Percentiles rank a stretch among this genome's conserved stretches.
Evolutionary conservation across 2,888 invertebrate species (phyloP).

Genomic region (Heteropelma amictum): DNA sequence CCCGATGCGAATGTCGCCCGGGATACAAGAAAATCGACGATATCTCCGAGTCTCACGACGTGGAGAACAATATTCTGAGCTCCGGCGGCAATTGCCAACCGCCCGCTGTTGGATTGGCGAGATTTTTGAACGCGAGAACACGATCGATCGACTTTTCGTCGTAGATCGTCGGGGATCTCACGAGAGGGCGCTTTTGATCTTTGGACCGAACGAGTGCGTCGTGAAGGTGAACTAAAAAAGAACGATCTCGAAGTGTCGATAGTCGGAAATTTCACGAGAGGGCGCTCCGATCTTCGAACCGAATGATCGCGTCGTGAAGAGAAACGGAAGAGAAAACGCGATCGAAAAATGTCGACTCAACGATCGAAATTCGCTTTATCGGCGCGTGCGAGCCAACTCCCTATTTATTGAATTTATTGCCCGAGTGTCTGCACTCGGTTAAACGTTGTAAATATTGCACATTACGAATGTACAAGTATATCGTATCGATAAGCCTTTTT

Average conservation of each 20-base stretch:
- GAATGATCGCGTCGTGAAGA: too few relatives aligned
- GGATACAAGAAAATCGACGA: constrained; percentile 79
- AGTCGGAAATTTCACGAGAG: not conserved
- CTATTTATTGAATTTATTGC: constrained; percentile 47
- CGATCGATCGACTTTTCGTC: constrained; percentile 57
- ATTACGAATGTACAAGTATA: constrained; percentile 23
- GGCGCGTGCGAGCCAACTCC: not conserved
- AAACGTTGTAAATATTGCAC: constrained; percentile 30
- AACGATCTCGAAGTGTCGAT: constrained; percentile 47
- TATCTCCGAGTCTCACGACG: constrained; percentile 67
- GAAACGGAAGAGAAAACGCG: too few relatives aligned
- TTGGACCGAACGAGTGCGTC: too few relatives aligned
- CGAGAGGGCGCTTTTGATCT: not conserved
- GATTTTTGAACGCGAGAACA: constrained; percentile 81
- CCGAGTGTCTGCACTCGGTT: not conserved
- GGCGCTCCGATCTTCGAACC: too few relatives aligned
- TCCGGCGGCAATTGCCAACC: constrained; percentile 80
- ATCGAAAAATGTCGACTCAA: constrained; percentile 17
- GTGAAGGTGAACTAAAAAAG: too few relatives aligned
- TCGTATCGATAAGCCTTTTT: constrained; percentile 38
- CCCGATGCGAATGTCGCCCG: constrained; percentile 86
- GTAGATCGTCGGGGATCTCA: not conserved
- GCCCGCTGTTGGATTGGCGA: constrained; percentile 83
- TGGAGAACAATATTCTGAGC: constrained; percentile 72
- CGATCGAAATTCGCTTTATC: not conserved